phyloP scores from a whole-genome alignment of 30 jellyfish, hydroid and myxozoan species.

The Chrysaora quinquecirrha region DNA sequence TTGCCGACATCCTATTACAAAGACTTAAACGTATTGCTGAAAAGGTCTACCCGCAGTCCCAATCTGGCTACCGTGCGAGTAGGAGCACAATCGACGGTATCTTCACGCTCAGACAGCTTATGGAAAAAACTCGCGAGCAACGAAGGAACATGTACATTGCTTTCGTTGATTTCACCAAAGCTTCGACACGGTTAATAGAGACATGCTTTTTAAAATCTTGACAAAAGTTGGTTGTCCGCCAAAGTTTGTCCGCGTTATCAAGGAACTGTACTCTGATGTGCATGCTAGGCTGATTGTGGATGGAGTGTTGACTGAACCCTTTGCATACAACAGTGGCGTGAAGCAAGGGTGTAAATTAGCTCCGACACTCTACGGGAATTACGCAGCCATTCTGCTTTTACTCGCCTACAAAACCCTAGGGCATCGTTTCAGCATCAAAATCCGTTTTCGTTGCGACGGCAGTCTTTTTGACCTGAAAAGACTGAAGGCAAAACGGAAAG shows the following conservation, averaged over 20 bases:
- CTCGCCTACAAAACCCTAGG: conserved; percentile 52
- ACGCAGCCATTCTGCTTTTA: conserved; percentile 64
- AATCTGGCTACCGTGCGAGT: conserved; percentile 71
- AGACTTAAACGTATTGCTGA: conserved; percentile 57
- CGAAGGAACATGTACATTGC: conserved; percentile 65
- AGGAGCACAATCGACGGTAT: conserved; percentile 71
- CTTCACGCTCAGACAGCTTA: conserved; percentile 54
- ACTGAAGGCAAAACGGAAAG: conserved; percentile 41
- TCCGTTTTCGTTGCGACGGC: conserved; percentile 64
- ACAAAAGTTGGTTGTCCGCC: conserved; percentile 72
- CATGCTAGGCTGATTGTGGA: conserved; percentile 65
- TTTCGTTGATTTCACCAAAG: conserved; percentile 75
- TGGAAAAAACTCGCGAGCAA: conserved; percentile 67
- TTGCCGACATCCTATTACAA: too few species aligned
- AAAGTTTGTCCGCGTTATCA: conserved; percentile 50
- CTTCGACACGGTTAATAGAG: conserved; percentile 72
- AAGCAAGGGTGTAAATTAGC: conserved; percentile 73
- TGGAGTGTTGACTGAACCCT: conserved; percentile 49
- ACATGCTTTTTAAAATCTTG: conserved; percentile 37
- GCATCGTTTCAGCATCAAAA: conserved; percentile 39
- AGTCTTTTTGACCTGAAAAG: conserved; percentile 68
- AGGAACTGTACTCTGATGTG: conserved; percentile 37
- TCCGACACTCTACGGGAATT: conserved; percentile 60
- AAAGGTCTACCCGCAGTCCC: conserved; percentile 61
- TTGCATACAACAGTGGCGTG: conserved; percentile 69